phyloP scores from a whole-genome alignment of 2,888 invertebrate species.

The Ophion slaviceki region DNA sequence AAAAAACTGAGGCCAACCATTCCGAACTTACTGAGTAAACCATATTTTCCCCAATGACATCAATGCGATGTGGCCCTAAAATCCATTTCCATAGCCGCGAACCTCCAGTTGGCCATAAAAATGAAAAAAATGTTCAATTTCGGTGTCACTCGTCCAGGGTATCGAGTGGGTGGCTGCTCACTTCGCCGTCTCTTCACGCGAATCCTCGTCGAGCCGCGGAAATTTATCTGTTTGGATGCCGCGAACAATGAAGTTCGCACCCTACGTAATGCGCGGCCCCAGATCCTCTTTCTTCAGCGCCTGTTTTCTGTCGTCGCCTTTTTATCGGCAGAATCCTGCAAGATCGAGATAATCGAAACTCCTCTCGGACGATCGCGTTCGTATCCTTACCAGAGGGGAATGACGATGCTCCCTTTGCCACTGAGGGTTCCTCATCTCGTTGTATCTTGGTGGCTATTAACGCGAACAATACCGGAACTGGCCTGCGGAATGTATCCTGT shows the following conservation, averaged over 20 bases:
- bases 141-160: not conserved
- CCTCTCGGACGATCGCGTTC: constrained; percentile 73
- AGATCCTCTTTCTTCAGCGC: constrained; percentile 31
- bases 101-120: not conserved
- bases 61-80: not conserved
- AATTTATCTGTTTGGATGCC: constrained; percentile 41
- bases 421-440: constrained; percentile 71
- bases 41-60: not conserved
- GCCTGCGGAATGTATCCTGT: constrained; percentile 81
- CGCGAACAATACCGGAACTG: constrained; percentile 82
- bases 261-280: constrained; percentile 20
- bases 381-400: constrained; percentile 64
- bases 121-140: not conserved
- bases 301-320: constrained; percentile 56
- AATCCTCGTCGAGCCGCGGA: constrained; percentile 17
- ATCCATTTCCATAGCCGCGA: not conserved
- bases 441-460: constrained; percentile 82
- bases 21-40: no score
- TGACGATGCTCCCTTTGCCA: constrained; percentile 57
- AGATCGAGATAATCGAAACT: constrained; percentile 82
- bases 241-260: constrained; percentile 43
- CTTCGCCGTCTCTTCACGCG: constrained; percentile 4
- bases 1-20: no score
- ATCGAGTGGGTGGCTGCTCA: constrained; percentile 8
- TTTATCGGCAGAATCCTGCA: constrained; percentile 77